phyloP scores from a whole-genome alignment of 2,797 vertebrate genomes.

The Champsocephalus esox region DNA sequence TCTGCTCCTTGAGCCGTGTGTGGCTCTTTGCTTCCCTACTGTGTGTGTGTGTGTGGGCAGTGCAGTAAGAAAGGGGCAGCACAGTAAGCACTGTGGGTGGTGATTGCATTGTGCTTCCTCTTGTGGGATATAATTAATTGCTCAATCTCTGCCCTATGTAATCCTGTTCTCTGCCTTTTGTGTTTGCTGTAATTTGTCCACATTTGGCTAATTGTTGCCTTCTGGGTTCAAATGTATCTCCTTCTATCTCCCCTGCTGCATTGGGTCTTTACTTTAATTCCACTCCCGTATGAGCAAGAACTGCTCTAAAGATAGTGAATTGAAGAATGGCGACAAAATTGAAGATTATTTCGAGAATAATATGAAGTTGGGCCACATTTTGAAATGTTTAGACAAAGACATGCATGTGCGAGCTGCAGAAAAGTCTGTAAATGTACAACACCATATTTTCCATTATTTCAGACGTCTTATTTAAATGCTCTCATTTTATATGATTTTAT shows the following conservation, averaged over 20 bases:
- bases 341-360: conserved; percentile 13
- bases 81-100: conserved; percentile 44
- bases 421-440: neutral
- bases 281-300: conserved; percentile 29
- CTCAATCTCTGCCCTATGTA: conserved; percentile 71
- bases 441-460: neutral
- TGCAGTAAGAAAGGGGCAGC: conserved; percentile 34
- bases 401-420: neutral
- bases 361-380: conserved; percentile 15
- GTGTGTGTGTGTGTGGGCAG: conserved; percentile 26
- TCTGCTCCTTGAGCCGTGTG: conserved; percentile 54
- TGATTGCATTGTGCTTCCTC: conserved; percentile 69
- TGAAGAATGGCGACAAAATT: conserved; percentile 9
- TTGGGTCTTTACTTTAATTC: conserved; percentile 46
- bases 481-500: neutral
- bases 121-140: conserved; percentile 76
- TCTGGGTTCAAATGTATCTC: conserved; percentile 48
- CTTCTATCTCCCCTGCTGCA: conserved; percentile 32
- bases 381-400: conserved; percentile 24
- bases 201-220: conserved; percentile 76
- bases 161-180: conserved; percentile 68
- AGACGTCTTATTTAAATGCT: neutral
- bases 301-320: conserved; percentile 14
- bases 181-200: conserved; percentile 66
- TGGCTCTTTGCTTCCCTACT: conserved; percentile 3